Evolutionary conservation across 2,797 vertebrate species (phyloP).

Genomic region (Onychomys arenicola): DNA sequence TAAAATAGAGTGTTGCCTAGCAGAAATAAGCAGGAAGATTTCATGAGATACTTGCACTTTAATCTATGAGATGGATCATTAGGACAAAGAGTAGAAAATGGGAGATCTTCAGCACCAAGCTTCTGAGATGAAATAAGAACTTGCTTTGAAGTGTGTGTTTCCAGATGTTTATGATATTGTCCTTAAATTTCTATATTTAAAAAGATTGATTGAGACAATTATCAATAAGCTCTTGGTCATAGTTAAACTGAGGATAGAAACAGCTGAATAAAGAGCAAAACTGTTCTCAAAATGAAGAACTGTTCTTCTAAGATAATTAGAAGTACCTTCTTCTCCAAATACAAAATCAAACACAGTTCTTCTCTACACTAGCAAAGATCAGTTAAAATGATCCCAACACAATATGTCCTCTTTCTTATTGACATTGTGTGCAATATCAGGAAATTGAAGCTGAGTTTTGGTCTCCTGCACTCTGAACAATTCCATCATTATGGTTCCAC

Average conservation of each 20-base stretch:
- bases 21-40: background rate
- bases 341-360: background rate
- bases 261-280: background rate
- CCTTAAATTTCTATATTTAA: background rate
- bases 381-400: rapidly evolving
- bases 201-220: background rate
- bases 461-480: rapidly evolving
- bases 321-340: background rate
- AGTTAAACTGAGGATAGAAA: background rate
- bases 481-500: background rate
- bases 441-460: background rate
- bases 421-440: background rate
- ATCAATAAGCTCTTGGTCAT: background rate
- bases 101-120: background rate
- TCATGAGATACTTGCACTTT: background rate
- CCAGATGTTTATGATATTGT: background rate
- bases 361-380: background rate
- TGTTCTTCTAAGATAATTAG: background rate
- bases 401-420: background rate
- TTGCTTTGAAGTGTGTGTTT: background rate
- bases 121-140: background rate
- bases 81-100: background rate
- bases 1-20: background rate
- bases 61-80: background rate
- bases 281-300: background rate